These are phyloP conservation scores for Lepus europaeus DNA, from an alignment of 2,113 vertebrate species.

Conservation along the genomic window DNA sequence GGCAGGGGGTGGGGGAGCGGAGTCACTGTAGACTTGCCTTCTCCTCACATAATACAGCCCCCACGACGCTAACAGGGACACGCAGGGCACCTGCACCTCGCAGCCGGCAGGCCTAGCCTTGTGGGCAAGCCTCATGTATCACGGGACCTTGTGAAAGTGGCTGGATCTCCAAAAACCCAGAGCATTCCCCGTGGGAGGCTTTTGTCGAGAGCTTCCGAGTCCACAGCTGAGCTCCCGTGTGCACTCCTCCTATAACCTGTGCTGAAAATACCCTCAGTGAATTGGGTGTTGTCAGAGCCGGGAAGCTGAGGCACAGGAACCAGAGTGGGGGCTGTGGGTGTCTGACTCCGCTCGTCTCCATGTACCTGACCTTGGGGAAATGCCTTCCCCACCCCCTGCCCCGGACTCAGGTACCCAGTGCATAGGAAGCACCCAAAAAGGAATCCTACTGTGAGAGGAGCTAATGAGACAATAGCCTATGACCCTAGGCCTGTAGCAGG, in stretches of 20 bases:
- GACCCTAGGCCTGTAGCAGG: too few relatives aligned
- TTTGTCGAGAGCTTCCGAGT: not conserved
- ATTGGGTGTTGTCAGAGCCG: rapidly evolving
- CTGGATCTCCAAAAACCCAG: not conserved
- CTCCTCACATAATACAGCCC: not conserved
- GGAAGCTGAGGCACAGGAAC: not conserved
- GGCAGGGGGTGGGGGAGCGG: not conserved
- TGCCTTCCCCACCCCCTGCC: not conserved
- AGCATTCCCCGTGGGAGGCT: not conserved
- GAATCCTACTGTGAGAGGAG: not conserved
- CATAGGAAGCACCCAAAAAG: not conserved
- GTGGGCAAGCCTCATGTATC: not conserved
- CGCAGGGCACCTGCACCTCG: not conserved
- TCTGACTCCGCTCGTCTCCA: too few relatives aligned
- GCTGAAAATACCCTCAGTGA: not conserved
- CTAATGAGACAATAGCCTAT: not conserved
- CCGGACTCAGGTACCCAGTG: too few relatives aligned
- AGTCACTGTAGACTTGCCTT: not conserved
- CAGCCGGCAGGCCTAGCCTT: not conserved
- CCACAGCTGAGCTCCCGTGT: too few relatives aligned
- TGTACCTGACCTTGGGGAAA: too few relatives aligned
- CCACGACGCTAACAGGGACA: not conserved
- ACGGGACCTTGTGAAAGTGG: not conserved
- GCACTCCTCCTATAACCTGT: not conserved
- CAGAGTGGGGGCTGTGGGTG: not conserved